These are phyloP conservation scores for Chinchilla lanigera DNA, from an alignment of 2,113 vertebrate genomes.

Conservation along the genomic window DNA sequence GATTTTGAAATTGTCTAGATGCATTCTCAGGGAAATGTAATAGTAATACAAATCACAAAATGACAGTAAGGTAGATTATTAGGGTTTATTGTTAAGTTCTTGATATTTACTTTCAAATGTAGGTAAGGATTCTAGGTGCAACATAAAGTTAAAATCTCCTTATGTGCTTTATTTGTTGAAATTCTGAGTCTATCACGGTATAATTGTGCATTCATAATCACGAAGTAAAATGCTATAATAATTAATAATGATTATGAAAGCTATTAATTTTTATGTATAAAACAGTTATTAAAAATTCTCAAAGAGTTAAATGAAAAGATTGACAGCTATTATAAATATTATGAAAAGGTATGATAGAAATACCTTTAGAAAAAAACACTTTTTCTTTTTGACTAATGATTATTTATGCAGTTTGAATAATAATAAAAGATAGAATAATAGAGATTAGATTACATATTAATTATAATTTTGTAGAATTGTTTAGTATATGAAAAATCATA, in stretches of 20 bases:
- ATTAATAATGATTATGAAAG: slow-evolving; percentile 52
- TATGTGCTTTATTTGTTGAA: slow-evolving; percentile 44
- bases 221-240: slow-evolving; percentile 54
- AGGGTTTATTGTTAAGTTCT: slow-evolving; percentile 52
- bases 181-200: slow-evolving; percentile 26
- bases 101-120: slow-evolving; percentile 44
- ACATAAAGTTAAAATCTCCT: background rate
- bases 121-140: background rate
- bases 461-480: slow-evolving; percentile 26
- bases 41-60: background rate
- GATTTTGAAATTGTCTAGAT: background rate
- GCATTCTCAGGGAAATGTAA: background rate
- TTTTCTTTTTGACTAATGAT: slow-evolving; percentile 57
- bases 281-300: slow-evolving; percentile 60
- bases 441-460: slow-evolving; percentile 53
- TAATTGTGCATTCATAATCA: slow-evolving; percentile 48
- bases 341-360: slow-evolving; percentile 55
- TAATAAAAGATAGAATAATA: slow-evolving; percentile 50
- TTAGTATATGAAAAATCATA: slow-evolving; percentile 47
- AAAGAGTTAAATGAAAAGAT: slow-evolving; percentile 62
- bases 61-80: background rate
- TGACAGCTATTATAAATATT: slow-evolving; percentile 60
- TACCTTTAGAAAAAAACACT: slow-evolving; percentile 40
- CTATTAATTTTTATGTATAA: slow-evolving; percentile 54
- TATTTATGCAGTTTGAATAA: slow-evolving; percentile 58